phyloP scores from a whole-genome alignment of 2,113 vertebrate species.

The Garra rufa region DNA sequence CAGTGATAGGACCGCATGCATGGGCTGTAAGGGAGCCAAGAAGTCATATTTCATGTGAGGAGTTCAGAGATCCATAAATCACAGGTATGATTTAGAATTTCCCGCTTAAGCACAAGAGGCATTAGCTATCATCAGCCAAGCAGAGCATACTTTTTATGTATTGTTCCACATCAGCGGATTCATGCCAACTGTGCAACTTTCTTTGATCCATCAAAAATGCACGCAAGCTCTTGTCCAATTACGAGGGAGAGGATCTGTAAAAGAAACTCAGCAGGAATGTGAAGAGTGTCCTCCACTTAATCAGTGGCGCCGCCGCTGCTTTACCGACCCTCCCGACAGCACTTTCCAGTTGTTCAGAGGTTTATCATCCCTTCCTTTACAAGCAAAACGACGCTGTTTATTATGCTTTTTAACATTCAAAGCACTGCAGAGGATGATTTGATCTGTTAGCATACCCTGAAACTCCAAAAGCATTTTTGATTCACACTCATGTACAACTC shows the following conservation, averaged over 20 bases:
- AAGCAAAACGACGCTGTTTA: neutral
- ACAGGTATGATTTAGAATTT: slow-evolving; percentile 54
- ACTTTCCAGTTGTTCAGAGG: slow-evolving; percentile 30
- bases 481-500: slow-evolving; percentile 14
- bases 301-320: slow-evolving; percentile 7
- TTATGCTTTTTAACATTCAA: slow-evolving; percentile 17
- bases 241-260: slow-evolving; percentile 45
- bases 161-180: slow-evolving; percentile 55
- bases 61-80: slow-evolving; percentile 39
- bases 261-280: slow-evolving; percentile 41
- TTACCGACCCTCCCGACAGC: neutral
- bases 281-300: slow-evolving; percentile 40
- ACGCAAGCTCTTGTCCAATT: slow-evolving; percentile 57
- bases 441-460: neutral
- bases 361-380: slow-evolving; percentile 28
- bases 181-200: slow-evolving; percentile 56
- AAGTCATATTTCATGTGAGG: neutral
- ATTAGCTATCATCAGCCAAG: slow-evolving; percentile 58
- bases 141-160: slow-evolving; percentile 56
- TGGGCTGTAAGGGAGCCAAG: slow-evolving; percentile 34
- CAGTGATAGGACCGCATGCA: neutral
- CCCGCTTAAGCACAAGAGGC: slow-evolving; percentile 51
- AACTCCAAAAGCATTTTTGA: slow-evolving; percentile 25
- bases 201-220: slow-evolving; percentile 53
- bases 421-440: slow-evolving; percentile 1